phyloP scores from a whole-genome alignment of 1,140 invertebrate species.

The Eufriesea mexicana region DNA sequence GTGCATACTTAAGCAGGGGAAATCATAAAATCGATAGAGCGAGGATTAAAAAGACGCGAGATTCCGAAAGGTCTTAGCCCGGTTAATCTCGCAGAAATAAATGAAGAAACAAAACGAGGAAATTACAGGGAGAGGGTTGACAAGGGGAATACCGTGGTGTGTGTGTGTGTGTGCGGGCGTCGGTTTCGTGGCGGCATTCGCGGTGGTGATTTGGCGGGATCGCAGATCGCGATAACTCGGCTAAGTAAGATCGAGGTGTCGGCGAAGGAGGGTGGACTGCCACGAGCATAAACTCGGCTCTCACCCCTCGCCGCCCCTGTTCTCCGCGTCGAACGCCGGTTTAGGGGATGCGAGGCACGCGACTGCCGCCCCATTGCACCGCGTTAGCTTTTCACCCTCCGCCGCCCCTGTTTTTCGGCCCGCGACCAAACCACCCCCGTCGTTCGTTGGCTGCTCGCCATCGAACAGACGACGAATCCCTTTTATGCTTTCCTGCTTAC shows the following conservation, averaged over 20 bases:
- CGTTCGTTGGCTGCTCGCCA: constrained; percentile 69
- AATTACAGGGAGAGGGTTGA: not conserved
- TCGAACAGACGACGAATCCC: constrained; percentile 59
- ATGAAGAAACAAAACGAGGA: not conserved
- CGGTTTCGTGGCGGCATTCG: constrained; percentile 48
- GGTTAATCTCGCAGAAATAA: not conserved
- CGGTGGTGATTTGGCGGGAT: constrained; percentile 57
- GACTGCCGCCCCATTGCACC: constrained; percentile 72
- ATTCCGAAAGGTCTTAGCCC: not conserved
- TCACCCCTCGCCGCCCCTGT: not conserved
- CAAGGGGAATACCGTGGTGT: no score
- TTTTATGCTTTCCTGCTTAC: constrained; percentile 49
- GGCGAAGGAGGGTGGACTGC: constrained; percentile 44
- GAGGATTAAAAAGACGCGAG: not conserved
- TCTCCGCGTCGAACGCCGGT: constrained; percentile 34
- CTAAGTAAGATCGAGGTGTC: constrained; percentile 58
- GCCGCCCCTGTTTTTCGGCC: constrained; percentile 6
- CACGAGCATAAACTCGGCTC: constrained; percentile 39
- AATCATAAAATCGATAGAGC: not conserved
- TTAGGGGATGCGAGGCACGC: constrained; percentile 74
- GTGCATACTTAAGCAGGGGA: not conserved
- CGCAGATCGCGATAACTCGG: constrained; percentile 49
- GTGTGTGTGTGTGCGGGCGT: not conserved
- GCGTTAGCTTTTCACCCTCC: constrained; percentile 67
- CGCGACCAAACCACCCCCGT: not conserved